These are phyloP conservation scores for Furcifer pardalis DNA, from an alignment of 2,797 vertebrate species.

Conservation along the genomic window DNA sequence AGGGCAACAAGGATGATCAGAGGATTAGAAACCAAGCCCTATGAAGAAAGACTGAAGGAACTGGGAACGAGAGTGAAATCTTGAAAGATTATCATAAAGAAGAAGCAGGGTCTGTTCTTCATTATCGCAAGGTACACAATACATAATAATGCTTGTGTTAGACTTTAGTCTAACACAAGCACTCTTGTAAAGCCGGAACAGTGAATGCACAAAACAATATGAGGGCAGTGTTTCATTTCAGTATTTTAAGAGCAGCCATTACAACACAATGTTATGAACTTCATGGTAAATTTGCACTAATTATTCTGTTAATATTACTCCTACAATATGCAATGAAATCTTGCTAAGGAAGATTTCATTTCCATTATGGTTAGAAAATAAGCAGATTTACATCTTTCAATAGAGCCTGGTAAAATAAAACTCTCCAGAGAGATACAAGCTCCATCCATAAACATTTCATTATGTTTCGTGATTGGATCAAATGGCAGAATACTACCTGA, in stretches of 20 bases:
- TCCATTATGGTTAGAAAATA: background rate
- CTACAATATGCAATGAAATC: background rate
- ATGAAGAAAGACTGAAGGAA: too few relatives aligned
- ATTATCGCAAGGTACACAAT: too few relatives aligned
- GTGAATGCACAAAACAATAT: background rate
- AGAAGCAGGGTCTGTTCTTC: too few relatives aligned
- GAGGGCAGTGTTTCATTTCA: conserved; percentile 17
- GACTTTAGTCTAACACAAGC: conserved; percentile 21
- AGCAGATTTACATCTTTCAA: background rate
- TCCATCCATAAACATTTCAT: background rate
- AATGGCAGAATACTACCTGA: background rate
- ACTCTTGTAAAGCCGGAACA: conserved; percentile 21
- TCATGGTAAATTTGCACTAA: background rate
- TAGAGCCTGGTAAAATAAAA: background rate
- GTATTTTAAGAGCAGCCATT: background rate
- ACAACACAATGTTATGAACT: background rate
- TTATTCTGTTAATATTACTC: background rate
- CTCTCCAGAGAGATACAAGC: background rate
- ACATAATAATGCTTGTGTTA: too few relatives aligned
- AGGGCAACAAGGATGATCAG: too few relatives aligned
- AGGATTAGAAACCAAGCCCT: too few relatives aligned
- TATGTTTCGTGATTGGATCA: background rate
- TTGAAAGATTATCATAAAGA: too few relatives aligned
- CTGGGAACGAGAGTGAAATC: too few relatives aligned
- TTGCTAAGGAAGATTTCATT: background rate